Evolutionary conservation across 2,888 invertebrate species (phyloP).

Genomic region (Hedya salicella): DNA sequence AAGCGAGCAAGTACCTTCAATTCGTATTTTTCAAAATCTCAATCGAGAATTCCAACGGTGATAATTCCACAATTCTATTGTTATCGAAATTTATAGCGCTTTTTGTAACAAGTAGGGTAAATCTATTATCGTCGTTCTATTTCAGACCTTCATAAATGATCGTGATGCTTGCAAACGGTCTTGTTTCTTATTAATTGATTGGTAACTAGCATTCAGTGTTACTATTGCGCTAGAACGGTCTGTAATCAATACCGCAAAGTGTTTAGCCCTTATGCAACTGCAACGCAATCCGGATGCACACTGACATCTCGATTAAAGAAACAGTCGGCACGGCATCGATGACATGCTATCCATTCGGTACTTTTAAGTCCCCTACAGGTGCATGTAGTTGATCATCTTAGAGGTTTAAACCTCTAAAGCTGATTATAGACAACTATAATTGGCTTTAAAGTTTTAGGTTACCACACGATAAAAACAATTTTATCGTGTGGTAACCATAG

Average conservation of each 20-base stretch:
- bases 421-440: too few species aligned
- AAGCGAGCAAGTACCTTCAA: too few species aligned
- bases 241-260: constrained; percentile 8
- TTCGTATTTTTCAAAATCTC: too few species aligned
- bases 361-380: too few species aligned
- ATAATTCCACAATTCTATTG: background rate
- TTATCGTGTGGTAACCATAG: too few species aligned
- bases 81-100: background rate
- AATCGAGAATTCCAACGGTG: too few species aligned
- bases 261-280: background rate
- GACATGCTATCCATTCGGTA: background rate
- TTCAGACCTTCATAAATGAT: constrained; percentile 7
- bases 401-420: too few species aligned
- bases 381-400: too few species aligned
- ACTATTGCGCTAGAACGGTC: constrained; percentile 5
- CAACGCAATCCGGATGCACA: constrained; percentile 11
- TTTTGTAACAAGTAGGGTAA: background rate
- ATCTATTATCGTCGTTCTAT: background rate
- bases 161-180: background rate
- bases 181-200: background rate
- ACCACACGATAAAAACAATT: too few species aligned
- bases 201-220: background rate
- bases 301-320: background rate
- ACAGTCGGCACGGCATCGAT: background rate
- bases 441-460: too few species aligned